These are phyloP conservation scores for Grammomys dolichurus DNA, from an alignment of 2,113 vertebrate genomes.

Conservation along the genomic window DNA sequence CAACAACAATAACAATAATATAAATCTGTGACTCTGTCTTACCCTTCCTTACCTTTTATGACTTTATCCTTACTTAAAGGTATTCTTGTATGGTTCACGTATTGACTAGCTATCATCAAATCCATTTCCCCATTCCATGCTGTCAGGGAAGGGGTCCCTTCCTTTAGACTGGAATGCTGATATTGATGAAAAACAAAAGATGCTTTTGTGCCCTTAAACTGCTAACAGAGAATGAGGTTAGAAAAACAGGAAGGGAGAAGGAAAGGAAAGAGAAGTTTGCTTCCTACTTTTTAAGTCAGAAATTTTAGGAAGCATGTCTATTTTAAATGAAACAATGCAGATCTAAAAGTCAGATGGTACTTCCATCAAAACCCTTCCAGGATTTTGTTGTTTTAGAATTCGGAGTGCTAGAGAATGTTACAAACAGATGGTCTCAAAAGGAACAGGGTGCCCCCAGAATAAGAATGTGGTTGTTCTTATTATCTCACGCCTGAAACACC, in stretches of 20 bases:
- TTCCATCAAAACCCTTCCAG: slow-evolving; percentile 55
- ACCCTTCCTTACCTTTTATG: not conserved
- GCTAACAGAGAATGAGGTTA: not conserved
- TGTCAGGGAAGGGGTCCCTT: fast-evolving
- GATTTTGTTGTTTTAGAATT: slow-evolving; percentile 68
- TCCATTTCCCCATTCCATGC: not conserved
- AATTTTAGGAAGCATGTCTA: slow-evolving; percentile 62
- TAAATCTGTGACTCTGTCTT: not conserved
- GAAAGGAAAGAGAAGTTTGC: not conserved
- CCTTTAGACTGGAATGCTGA: slow-evolving; percentile 25
- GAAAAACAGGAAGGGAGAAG: not conserved
- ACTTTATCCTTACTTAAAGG: not conserved
- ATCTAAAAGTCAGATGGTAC: slow-evolving; percentile 69
- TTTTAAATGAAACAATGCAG: slow-evolving; percentile 41
- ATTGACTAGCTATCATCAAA: not conserved
- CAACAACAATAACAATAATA: not conserved
- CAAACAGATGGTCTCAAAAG: slow-evolving; percentile 61
- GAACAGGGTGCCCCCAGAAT: slow-evolving; percentile 45
- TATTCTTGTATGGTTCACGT: not conserved
- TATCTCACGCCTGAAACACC: slow-evolving; percentile 48
- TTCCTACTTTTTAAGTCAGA: slow-evolving; percentile 17
- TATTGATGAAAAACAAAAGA: not conserved
- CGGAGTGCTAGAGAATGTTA: slow-evolving; percentile 51
- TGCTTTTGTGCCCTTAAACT: not conserved
- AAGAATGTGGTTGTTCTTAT: slow-evolving; percentile 61